These are phyloP conservation scores for Blennius ocellaris DNA, from an alignment of 2,113 vertebrate genomes.

Conservation along the genomic window DNA sequence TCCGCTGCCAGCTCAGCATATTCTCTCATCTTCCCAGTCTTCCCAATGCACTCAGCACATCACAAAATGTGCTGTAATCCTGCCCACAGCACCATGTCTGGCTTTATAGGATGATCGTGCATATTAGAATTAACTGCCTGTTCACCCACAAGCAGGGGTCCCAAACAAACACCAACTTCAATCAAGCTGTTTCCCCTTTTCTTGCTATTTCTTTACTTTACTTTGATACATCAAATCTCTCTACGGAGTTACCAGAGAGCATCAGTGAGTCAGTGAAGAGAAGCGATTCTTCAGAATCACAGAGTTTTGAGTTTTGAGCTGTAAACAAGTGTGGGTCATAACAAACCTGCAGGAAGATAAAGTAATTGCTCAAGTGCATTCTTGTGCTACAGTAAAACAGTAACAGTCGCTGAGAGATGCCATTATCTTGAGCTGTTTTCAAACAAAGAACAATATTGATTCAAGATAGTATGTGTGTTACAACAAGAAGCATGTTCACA, in stretches of 20 bases:
- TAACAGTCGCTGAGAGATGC: no score
- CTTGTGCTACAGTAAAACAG: neutral
- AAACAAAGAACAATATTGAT: neutral
- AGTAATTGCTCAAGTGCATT: neutral
- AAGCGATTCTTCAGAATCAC: neutral
- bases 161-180: neutral
- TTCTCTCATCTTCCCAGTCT: constrained; percentile 29
- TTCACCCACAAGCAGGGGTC: neutral
- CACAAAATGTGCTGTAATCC: constrained; percentile 7
- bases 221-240: no score
- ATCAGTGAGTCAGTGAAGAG: neutral
- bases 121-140: constrained; percentile 3
- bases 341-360: neutral
- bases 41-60: constrained; percentile 18
- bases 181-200: neutral
- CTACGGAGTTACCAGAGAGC: neutral
- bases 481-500: constrained; percentile 5
- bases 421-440: neutral
- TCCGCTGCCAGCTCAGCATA: constrained; percentile 36
- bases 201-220: neutral
- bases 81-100: constrained; percentile 33
- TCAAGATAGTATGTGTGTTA: neutral
- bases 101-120: constrained; percentile 9
- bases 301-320: neutral
- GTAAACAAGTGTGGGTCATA: neutral